A percentile compares a stretch with the other conserved stretches of the same genome.
Evolutionary conservation across 2,797 vertebrate species (phyloP).

Genomic region (Sebastes nivosus): DNA sequence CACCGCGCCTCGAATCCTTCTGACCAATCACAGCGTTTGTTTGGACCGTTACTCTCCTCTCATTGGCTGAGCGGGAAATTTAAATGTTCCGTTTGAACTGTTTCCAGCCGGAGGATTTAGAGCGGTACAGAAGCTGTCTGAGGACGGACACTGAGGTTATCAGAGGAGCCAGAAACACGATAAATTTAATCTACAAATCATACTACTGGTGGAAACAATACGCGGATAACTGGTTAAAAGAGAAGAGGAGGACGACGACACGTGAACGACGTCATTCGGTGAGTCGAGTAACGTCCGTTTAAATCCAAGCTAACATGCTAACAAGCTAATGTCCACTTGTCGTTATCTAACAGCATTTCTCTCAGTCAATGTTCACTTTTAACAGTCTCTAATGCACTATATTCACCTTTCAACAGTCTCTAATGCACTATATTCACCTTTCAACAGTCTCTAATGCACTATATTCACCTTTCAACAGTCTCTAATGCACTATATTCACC

Average conservation of each 20-base stretch:
- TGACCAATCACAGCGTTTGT: slow-evolving; percentile 11
- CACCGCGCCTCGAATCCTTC: background rate
- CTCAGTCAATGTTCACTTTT: too few species aligned
- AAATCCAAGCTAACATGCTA: background rate
- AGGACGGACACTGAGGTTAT: rapidly evolving
- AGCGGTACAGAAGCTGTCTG: slow-evolving; percentile 31
- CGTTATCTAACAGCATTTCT: background rate
- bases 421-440: too few species aligned
- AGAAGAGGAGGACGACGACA: background rate
- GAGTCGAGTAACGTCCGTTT: background rate
- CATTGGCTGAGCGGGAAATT: slow-evolving; percentile 66
- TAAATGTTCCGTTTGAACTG: slow-evolving; percentile 61
- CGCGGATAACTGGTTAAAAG: background rate
- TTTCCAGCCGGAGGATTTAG: rapidly evolving
- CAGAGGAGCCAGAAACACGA: rapidly evolving
- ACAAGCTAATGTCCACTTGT: background rate
- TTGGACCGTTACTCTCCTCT: background rate
- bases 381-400: too few species aligned
- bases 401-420: too few species aligned
- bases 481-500: too few species aligned
- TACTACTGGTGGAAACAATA: rapidly evolving
- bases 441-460: rapidly evolving
- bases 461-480: too few species aligned
- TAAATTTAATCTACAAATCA: rapidly evolving
- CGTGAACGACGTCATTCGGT: background rate